Evolutionary conservation across 2,797 vertebrate species (phyloP), one percentile per base, ranked within the genome.

Genomic region (Calcarius lapponicus): DNA sequence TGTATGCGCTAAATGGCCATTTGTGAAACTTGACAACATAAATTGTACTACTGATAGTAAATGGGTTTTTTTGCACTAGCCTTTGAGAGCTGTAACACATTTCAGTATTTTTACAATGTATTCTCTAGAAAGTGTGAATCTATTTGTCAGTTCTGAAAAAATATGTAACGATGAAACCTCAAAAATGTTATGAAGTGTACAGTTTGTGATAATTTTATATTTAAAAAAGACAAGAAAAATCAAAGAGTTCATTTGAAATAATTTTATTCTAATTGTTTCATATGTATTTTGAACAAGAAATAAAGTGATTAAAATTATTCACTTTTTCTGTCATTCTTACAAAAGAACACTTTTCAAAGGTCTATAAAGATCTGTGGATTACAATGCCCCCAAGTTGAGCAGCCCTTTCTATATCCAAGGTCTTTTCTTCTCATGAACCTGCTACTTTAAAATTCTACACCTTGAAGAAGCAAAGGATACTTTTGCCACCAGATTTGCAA

Each of bases 151-250:
- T 98, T 97, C 96, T 94, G 96, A 95, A 98, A 97, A 86, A 98
- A 97, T 94, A 96, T 96, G 97, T 98, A 98, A 98, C 98, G 98
- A 98, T 95, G 97, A 97, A 97, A 98, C 98, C 98, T 98, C 98
- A 98, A 98, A 97, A 96, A 96, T 97, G 98, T 99, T 98, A 98
- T 98, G 97, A 98, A 98, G 98, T 99, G 98, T 99, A 99, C 98
- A 99, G 98, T 99, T 99, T 99, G 98, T 99, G 98, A 99, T 99
- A 99, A 98, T 99, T 99, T 99, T 99, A 98, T 99, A 97, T 96
- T 92, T 22, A 98, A 98, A 96, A 97, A 85, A 29, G 8, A 98
- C 97, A 98, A 97, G 94, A 97, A 98, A 98, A 98, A 96, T 97
- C 97, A 98, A 98, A 97, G 0, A 88, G 92, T 60, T 98, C 83